Evolutionary conservation across 2,797 vertebrate species (phyloP), one percentile per base, ranked within the genome.

Genomic region (Myotis myotis): DNA sequence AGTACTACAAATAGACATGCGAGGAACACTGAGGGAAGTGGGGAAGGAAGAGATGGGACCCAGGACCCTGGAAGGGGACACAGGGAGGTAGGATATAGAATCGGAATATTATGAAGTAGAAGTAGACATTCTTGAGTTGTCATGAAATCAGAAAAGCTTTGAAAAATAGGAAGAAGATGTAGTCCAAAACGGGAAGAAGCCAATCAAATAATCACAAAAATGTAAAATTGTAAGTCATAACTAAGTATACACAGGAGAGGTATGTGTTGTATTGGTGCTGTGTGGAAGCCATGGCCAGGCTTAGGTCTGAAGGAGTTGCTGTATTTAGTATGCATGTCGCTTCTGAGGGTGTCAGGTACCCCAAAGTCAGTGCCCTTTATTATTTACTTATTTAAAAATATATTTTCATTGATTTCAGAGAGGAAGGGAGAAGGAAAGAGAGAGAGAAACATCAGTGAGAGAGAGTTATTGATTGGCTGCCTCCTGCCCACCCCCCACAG

Each of bases 91-190:
- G 70, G 49, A n/a, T 74, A 15, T 44, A n/a, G 11, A 28, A 68
- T 25, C 64, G 15, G 22, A 57, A n/a, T 57, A 86, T 72, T 55
- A 89, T 41, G 80, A 81, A 36, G 33, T 6, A 17, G 41, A 78
- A 33, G n/a, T 87, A 16, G 23, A 47, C 71, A 72, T 86, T 92
- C 10, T 25, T 82, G 85, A 85, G 53, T 72, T 57, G 33, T 91
- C 64, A 55, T 86, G 62, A 94, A 86, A 57, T 95, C 28, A 82
- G 62, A 91, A 81, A 70, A 96, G n/a, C 28, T 71, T 86, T 62
- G 51, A 80, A 89, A 85, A 76, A 62, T 53, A 28, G 66, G 62
- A 83, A 66, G 81, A 87, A 91, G 51, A 62, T 33, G 2, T 38
- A 66, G 90, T 91, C 25, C 30, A 75, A 33, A 17, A 49, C 33